Percentiles rank a stretch among this genome's conserved stretches.
Conservation (phyloP, 2,797 vertebrate genomes). For the Urophycis tenuis region DNA sequence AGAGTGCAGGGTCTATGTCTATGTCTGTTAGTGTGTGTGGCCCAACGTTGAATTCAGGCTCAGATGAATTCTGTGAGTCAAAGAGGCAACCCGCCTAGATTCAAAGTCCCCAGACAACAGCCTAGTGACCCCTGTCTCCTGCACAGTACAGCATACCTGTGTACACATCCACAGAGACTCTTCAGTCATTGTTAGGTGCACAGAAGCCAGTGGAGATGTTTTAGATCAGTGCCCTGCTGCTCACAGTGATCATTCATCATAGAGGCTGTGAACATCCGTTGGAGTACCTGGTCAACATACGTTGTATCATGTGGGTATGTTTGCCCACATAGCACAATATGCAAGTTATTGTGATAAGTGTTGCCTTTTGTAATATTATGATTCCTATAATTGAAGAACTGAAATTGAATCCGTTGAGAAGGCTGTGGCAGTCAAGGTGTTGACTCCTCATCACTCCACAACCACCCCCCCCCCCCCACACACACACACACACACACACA, state of each 20-base stretch:
- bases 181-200: neutral
- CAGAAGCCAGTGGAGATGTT: slow-evolving; percentile 1
- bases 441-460: slow-evolving; percentile 35
- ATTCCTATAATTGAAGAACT: too few relatives aligned
- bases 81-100: slow-evolving; percentile 31
- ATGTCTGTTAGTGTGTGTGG: slow-evolving; percentile 14
- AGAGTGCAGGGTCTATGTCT: neutral
- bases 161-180: slow-evolving; percentile 10
- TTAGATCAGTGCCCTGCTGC: neutral
- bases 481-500: neutral
- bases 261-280: neutral
- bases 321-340: too few relatives aligned
- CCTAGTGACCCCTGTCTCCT: slow-evolving; percentile 37
- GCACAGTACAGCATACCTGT: slow-evolving; percentile 16
- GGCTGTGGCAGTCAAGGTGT: slow-evolving; percentile 42
- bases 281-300: neutral
- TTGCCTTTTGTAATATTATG: too few relatives aligned
- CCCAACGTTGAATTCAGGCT: neutral
- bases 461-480: neutral
- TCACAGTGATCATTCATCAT: neutral
- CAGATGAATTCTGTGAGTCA: slow-evolving; percentile 33
- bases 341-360: too few relatives aligned
- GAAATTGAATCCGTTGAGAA: slow-evolving; percentile 14
- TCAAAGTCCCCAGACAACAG: slow-evolving; percentile 38
- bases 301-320: too few relatives aligned